Evolutionary conservation across 2,113 vertebrate species (phyloP), one percentile per base, ranked within the genome.

Genomic region (Actenoides hombroni): DNA sequence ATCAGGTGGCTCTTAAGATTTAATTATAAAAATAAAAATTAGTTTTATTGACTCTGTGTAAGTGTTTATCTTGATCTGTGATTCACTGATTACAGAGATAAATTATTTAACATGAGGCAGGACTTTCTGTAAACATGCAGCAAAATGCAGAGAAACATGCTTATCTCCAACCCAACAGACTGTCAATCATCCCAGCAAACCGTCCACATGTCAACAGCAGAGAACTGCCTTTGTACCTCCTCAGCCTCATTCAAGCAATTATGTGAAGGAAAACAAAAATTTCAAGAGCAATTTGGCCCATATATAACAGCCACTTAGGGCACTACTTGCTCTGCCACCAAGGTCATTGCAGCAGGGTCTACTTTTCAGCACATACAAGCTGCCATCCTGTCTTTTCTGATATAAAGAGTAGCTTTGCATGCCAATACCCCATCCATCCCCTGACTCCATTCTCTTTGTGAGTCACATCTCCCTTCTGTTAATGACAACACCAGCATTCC

Each of bases 1-100:
- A 94, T 86, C 83, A 96, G 94, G 91, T 86, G 74, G 63, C 86
- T 90, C 83, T 96, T 85, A 57, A 92, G 91, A 85, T 88, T 78
- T 79, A 95, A 92, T 97, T 88, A 88, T 79, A 94, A 93, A 97
- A 95, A 90, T 93, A 90, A 96, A 92, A 91, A 96, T 84, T 74
- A 89, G 53, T 26, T 83, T 95, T 95, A 95, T 83, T 95, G 78
- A 88, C 88, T 94, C 57, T 5, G 3, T 64, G 67, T 1, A 2
- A 96, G 46, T 82, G 81, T 81, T 96, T 82, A 70, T 95, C 94
- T 91, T 80, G 28, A 81, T 94, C 80, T 61, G 19, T 37, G 87
- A 78, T 79, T 88, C 85, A 37, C 80, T 96, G 96, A 95, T 96
- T 89, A 71, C 18, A 40, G 69, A 83, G 57, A 71, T 35, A 90